A percentile compares a stretch with the other conserved stretches of the same genome.
phyloP scores from a whole-genome alignment of 2,888 invertebrate species.

The Sphinx pinastri region DNA sequence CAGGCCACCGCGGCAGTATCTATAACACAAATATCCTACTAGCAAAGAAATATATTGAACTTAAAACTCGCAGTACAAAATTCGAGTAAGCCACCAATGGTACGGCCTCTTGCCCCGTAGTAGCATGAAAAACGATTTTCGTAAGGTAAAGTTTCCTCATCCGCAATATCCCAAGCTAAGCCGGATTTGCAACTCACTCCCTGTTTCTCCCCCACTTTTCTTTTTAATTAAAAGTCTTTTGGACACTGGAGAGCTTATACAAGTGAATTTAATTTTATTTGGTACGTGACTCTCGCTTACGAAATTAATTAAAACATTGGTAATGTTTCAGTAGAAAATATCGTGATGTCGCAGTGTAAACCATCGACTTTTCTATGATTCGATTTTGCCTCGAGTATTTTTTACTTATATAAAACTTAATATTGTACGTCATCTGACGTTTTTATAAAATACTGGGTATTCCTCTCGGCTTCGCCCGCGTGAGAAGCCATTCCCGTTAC shows the following conservation, averaged over 20 bases:
- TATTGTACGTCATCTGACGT: too few relatives aligned
- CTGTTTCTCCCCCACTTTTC: slow-evolving; percentile 59
- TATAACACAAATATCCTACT: too few relatives aligned
- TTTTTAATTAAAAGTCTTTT: slow-evolving; percentile 79
- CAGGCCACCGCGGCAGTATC: too few relatives aligned
- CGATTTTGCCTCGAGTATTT: too few relatives aligned
- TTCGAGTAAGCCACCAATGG: slow-evolving; percentile 37
- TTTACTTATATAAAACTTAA: too few relatives aligned
- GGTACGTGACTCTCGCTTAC: slow-evolving; percentile 47
- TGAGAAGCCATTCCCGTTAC: too few relatives aligned
- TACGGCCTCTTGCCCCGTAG: slow-evolving; percentile 44
- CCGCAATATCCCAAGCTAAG: slow-evolving; percentile 68
- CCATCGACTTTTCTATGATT: too few relatives aligned
- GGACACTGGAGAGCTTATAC: slow-evolving; percentile 58
- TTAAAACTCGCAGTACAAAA: background rate
- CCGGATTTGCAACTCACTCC: slow-evolving; percentile 77
- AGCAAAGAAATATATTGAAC: too few relatives aligned
- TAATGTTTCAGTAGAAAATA: background rate
- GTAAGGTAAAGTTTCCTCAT: slow-evolving; percentile 62
- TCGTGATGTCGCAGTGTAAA: background rate
- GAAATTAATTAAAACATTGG: slow-evolving; percentile 14
- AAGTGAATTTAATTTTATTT: slow-evolving; percentile 51
- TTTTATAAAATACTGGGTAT: too few relatives aligned
- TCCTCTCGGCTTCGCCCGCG: too few relatives aligned
- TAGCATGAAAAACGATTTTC: slow-evolving; percentile 68